A percentile compares a stretch with the other conserved stretches of the same genome.
Evolutionary conservation across 1,140 invertebrate species (phyloP).

Genomic region (Druon quercuslanigerum): DNA sequence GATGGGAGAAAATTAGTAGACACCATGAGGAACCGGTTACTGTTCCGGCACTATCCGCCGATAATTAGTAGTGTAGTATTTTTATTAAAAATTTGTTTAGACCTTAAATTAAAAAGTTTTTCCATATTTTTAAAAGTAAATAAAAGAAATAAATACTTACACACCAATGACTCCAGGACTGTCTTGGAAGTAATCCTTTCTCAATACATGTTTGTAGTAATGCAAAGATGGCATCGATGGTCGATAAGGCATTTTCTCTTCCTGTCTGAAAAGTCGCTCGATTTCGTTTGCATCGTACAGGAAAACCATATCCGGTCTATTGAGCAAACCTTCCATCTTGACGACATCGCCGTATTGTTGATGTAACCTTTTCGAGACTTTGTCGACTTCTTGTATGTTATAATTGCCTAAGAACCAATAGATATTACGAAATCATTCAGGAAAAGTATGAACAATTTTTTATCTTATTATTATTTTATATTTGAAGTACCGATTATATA

Average conservation of each 20-base stretch:
- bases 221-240: conserved; percentile 87
- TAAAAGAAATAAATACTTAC: conserved; percentile 76
- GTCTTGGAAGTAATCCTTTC: conserved; percentile 83
- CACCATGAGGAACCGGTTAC: no score
- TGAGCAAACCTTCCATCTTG: conserved; percentile 84
- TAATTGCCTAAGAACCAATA: conserved; percentile 78
- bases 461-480: no score
- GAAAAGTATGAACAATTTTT: no score
- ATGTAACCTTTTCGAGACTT: conserved; percentile 81
- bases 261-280: conserved; percentile 83
- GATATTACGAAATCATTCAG: conserved; percentile 14
- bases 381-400: conserved; percentile 84
- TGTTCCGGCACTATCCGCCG: no score
- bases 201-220: conserved; percentile 85
- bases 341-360: conserved; percentile 83
- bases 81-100: no score
- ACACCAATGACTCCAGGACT: conserved; percentile 86
- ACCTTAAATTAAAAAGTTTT: not conserved
- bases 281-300: conserved; percentile 87
- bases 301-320: conserved; percentile 87
- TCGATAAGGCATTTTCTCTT: conserved; percentile 85
- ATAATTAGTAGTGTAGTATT: not conserved
- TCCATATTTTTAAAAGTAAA: no score
- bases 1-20: no score
- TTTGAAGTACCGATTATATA: no score